phyloP scores from a whole-genome alignment of 2,888 invertebrate genomes.

The Rugalucina vietnamica region DNA sequence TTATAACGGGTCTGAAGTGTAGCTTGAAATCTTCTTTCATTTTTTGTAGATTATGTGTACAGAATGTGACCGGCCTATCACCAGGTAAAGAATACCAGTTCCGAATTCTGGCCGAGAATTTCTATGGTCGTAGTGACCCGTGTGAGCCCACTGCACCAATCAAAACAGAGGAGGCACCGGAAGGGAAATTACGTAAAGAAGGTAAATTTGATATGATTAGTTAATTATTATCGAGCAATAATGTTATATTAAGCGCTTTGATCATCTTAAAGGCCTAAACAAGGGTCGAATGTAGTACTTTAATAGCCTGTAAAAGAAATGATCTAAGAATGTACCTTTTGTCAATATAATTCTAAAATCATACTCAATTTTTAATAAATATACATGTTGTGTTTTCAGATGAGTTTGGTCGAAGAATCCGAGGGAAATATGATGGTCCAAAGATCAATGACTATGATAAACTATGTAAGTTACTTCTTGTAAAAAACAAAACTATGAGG shows the following conservation, averaged over 20 bases:
- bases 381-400: too few species aligned
- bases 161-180: constrained; percentile 78
- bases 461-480: constrained; percentile 87
- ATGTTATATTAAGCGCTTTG: too few species aligned
- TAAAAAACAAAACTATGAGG: too few species aligned
- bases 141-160: constrained; percentile 90
- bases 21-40: too few species aligned
- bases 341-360: too few species aligned
- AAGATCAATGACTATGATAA: constrained; percentile 98
- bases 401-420: constrained; percentile 88
- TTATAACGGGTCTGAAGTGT: too few species aligned
- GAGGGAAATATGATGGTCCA: constrained; percentile 92
- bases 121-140: constrained; percentile 98
- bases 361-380: too few species aligned
- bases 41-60: constrained; percentile 90
- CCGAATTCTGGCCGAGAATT: constrained; percentile 98
- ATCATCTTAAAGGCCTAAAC: too few species aligned
- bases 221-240: too few species aligned
- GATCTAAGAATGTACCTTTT: too few species aligned
- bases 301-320: too few species aligned
- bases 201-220: constrained; percentile 65
- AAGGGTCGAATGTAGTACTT: too few species aligned
- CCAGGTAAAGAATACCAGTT: constrained; percentile 98
- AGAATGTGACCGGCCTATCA: constrained; percentile 95
- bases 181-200: constrained; percentile 67